Evolutionary conservation across 1,140 invertebrate genomes (phyloP).

Genomic region (Rhopalosiphum padi): DNA sequence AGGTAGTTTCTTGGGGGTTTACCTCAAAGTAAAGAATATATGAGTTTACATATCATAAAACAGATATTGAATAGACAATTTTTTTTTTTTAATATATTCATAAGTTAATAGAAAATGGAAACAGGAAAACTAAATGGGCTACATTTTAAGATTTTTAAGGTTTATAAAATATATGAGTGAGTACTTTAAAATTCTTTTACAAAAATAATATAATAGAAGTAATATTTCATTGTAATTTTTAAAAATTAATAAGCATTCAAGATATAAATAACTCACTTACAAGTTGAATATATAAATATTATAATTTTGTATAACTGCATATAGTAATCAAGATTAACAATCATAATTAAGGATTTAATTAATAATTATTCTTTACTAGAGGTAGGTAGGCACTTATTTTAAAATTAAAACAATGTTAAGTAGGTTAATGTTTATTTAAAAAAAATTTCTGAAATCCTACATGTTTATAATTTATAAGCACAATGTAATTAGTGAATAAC

Average conservation of each 20-base stretch:
- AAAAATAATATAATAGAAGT: not conserved
- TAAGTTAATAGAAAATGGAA: not conserved
- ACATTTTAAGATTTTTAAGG: not conserved
- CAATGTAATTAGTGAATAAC: not conserved
- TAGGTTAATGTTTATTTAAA: not conserved
- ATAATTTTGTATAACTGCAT: not conserved
- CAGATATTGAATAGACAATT: not conserved
- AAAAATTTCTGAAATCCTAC: not conserved
- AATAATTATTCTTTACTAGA: not conserved
- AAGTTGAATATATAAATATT: not conserved
- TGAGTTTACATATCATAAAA: not conserved
- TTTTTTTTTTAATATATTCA: not conserved
- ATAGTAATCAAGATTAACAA: not conserved
- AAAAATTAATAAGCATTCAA: not conserved
- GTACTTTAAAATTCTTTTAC: not conserved
- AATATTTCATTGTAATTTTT: not conserved
- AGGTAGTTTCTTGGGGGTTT: not conserved
- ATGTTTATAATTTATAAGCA: not conserved
- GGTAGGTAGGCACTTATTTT: not conserved
- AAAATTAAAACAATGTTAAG: not conserved
- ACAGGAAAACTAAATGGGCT: not conserved
- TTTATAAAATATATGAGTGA: not conserved
- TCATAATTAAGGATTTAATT: not conserved
- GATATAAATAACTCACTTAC: not conserved
- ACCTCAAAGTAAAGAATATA: not conserved